Conservation (phyloP, 2,888 invertebrate species). For the Tetropium fuscum region DNA sequence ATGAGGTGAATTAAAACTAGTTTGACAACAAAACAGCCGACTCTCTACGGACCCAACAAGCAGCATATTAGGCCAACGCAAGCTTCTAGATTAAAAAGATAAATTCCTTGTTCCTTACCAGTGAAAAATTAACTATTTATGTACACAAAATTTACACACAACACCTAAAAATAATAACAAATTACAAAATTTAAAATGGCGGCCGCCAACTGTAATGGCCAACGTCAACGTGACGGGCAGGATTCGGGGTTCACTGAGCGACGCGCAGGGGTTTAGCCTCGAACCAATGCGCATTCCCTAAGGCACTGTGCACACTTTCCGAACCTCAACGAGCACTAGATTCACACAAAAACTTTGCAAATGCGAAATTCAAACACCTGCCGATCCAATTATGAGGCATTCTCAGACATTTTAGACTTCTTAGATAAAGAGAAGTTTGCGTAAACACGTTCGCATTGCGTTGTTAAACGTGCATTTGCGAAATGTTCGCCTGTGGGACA, state of each 20-base stretch:
- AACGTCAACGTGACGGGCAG: constrained; percentile 71
- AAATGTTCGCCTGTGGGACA: constrained; percentile 1
- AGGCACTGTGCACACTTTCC: constrained; percentile 26
- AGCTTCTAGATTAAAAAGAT: constrained; percentile 15
- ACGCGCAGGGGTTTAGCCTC: constrained; percentile 76
- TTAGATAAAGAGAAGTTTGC: too few species aligned
- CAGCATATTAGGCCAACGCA: background rate
- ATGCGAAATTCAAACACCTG: too few species aligned
- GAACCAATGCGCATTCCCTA: constrained; percentile 53
- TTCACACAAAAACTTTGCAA: too few species aligned
- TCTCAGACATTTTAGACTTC: too few species aligned
- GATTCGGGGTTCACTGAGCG: constrained; percentile 77
- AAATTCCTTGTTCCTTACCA: constrained; percentile 36
- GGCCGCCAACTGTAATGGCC: constrained; percentile 57
- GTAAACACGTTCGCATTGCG: background rate
- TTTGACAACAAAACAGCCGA: constrained; percentile 33
- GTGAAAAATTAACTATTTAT: constrained; percentile 40
- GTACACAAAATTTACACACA: constrained; percentile 53
- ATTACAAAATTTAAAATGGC: constrained; percentile 62
- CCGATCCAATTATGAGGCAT: too few species aligned
- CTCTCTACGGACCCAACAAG: too few species aligned
- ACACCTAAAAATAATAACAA: constrained; percentile 55
- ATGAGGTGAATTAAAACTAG: constrained; percentile 23
- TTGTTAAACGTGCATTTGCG: background rate
- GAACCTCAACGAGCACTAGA: constrained; percentile 17